These are phyloP conservation scores for Ovis aries DNA, from an alignment of 2,113 vertebrate genomes.

Conservation along the genomic window ARS-UI_Ramb_v3.0 NC_056060.1:1346001-1346500, in stretches of 20 bases:
- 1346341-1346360: not conserved
- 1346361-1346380: not conserved
- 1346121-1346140: not conserved
- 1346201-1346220: not conserved
- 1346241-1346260: not conserved
- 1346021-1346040: slow-evolving; percentile 7
- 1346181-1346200: not conserved
- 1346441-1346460: not conserved
- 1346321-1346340: not conserved
- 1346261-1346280: not conserved
- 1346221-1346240: not conserved
- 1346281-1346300: not conserved
- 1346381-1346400: not conserved
- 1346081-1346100: not conserved
- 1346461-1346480: not conserved
- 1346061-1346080: not conserved
- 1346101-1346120: not conserved
- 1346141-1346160: not conserved
- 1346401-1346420: not conserved
- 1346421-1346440: not conserved
- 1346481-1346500: not conserved
- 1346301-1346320: not conserved
- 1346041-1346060: not conserved
- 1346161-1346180: not conserved
- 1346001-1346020: not conserved